Evolutionary conservation across 1,140 invertebrate genomes (phyloP), one percentile per base, ranked within the genome.

Genomic region (Euura lappo): DNA sequence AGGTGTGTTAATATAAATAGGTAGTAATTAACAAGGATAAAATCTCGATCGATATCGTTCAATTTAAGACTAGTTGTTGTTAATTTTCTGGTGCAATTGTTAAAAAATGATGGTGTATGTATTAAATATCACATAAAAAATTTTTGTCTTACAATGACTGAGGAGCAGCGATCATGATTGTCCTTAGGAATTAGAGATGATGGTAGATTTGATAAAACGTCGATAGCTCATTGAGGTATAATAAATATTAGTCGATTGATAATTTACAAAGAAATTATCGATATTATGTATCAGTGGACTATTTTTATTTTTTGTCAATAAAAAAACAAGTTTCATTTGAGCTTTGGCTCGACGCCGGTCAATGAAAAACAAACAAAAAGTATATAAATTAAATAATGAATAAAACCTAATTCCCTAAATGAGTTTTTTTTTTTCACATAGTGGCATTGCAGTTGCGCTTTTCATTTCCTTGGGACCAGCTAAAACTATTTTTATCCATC

Each of bases 161-260:
- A 67, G 66, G 66, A 67, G 66, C 66, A 67, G 3, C 43, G 43
- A 67, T 67, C 13, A 67, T 67, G 66, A 67, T 67, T 67, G 66
- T 67, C 66, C 66, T 67, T 67, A 67, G 66, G 66, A 67, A 67
- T 67, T 8, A 28, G 13, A 11, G 66, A 13, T 67, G 28, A 28
- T 28, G 28, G 28, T 28, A 28, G 1, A 67, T 6, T 67, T 11
- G n/a, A 67, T 51, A 51, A 8, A 51, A 51, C 47, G 47, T 51
- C 47, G 47, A 51, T 51, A n/a, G 47, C 47, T n/a, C 7, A 51
- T 51, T 51, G 7, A 51, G 28, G 28, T 28, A 28, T 28, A 28
- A 28, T 28, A 51, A 51, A 51, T 51, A 51, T 51, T 51, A 51
- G 28, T 28, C 28, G 28, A 28, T 28, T 28, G 28, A 28, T 28